Evolutionary conservation across 2,888 invertebrate species (phyloP).

Genomic region (Caenorhabditis plicata): DNA sequence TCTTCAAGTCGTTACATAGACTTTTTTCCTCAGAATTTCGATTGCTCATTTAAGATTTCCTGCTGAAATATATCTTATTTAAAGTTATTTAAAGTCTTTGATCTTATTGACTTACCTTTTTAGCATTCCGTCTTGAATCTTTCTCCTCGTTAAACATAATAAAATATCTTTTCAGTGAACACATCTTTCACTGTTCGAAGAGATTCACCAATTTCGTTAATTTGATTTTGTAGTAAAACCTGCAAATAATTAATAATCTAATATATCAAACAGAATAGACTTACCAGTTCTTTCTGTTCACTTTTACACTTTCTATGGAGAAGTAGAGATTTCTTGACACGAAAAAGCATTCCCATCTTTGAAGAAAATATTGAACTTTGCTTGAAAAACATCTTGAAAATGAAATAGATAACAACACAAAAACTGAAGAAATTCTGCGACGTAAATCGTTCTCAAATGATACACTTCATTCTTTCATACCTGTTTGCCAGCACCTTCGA

Average conservation of each 20-base stretch:
- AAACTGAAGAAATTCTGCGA: conserved; percentile 15
- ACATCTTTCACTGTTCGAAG: conserved; percentile 1
- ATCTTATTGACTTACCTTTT: no score
- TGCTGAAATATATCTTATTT: background rate
- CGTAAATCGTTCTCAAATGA: conserved; percentile 6
- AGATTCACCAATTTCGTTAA: conserved; percentile 2
- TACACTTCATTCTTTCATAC: conserved; percentile 12
- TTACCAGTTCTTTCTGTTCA: conserved; percentile 9
- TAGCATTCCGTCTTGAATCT: no score
- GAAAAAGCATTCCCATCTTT: conserved; percentile 12
- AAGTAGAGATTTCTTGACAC: conserved; percentile 20
- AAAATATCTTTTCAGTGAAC: background rate
- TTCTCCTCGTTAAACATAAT: no score
- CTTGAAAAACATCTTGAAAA: conserved; percentile 10
- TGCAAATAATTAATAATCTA: conserved; percentile 6
- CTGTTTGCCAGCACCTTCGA: conserved; percentile 15
- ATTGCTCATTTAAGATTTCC: conserved; percentile 1
- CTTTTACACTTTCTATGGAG: conserved; percentile 12
- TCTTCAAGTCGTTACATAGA: conserved; percentile 1
- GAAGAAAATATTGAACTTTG: conserved; percentile 18
- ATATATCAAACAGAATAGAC: conserved; percentile 3
- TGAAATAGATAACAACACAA: conserved; percentile 17
- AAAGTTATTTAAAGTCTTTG: background rate
- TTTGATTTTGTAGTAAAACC: conserved; percentile 1
- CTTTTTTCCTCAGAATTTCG: conserved; percentile 2